A percentile compares a stretch with the other conserved stretches of the same genome.
phyloP scores from a whole-genome alignment of 2,888 invertebrate genomes.

The Timandra comae region DNA sequence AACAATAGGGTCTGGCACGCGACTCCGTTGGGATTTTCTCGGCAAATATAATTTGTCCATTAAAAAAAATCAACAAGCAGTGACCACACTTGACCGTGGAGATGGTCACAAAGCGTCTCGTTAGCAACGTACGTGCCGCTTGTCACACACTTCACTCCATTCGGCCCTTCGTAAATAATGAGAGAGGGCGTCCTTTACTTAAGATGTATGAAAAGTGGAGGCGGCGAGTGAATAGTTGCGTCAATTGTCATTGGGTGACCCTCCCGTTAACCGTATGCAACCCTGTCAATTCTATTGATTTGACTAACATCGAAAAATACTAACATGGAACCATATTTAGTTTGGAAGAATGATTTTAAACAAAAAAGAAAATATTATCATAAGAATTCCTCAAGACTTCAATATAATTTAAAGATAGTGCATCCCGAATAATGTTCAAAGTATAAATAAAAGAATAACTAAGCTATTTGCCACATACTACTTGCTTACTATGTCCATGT shows the following conservation, averaged over 20 bases:
- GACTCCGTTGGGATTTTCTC: constrained; percentile 45
- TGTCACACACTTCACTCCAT: constrained; percentile 70
- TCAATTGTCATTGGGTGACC: no score
- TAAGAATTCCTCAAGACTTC: no score
- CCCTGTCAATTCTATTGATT: no score
- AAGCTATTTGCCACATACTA: no score
- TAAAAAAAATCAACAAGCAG: constrained; percentile 71
- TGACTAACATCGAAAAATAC: no score
- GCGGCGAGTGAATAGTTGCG: constrained; percentile 27
- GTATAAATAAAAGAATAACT: no score
- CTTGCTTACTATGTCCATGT: constrained; percentile 33
- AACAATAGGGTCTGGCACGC: constrained; percentile 44
- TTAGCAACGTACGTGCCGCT: constrained; percentile 74
- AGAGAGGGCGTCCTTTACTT: constrained; percentile 57
- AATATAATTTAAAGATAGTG: no score
- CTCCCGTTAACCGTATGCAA: no score
- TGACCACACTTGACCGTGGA: constrained; percentile 63
- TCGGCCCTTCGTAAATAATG: constrained; percentile 76
- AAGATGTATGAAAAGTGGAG: constrained; percentile 36
- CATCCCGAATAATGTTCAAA: no score
- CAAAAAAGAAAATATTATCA: no score
- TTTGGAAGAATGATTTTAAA: no score
- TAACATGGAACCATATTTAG: no score
- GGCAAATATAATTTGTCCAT: constrained; percentile 72
- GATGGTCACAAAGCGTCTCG: constrained; percentile 77